Conservation (phyloP, 2,888 invertebrate genomes). For the Eilema griseolum region DNA sequence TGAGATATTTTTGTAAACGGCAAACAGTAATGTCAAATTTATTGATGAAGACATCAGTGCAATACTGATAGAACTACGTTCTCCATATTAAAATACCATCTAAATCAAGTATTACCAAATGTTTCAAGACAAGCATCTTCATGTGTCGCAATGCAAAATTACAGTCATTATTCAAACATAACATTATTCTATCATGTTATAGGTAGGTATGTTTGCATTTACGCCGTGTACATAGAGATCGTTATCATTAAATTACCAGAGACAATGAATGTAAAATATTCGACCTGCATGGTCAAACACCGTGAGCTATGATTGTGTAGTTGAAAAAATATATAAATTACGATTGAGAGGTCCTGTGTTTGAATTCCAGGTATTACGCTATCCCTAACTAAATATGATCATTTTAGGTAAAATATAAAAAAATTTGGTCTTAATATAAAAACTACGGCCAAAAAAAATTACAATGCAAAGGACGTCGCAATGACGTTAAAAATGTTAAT, state of each 20-base stretch:
- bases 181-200: conserved; percentile 48
- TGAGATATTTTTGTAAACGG: background rate
- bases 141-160: conserved; percentile 61
- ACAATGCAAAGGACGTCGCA: no score
- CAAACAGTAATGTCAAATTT: conserved; percentile 11
- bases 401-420: no score
- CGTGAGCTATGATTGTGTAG: conserved; percentile 57
- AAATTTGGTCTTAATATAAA: no score
- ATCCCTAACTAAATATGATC: no score
- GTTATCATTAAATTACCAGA: conserved; percentile 61
- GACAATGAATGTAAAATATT: conserved; percentile 66
- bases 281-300: conserved; percentile 66
- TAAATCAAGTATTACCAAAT: conserved; percentile 50
- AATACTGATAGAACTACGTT: conserved; percentile 25
- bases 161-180: conserved; percentile 53
- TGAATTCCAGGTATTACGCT: no score
- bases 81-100: conserved; percentile 55
- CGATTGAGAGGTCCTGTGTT: no score
- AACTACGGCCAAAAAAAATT: no score
- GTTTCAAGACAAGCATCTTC: conserved; percentile 51
- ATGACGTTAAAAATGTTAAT: no score
- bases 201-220: conserved; percentile 54
- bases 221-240: conserved; percentile 54
- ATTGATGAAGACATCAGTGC: conserved; percentile 18
- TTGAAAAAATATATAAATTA: conserved; percentile 25